phyloP scores from a whole-genome alignment of 2,113 vertebrate species.

The Vulpes vulpes region DNA sequence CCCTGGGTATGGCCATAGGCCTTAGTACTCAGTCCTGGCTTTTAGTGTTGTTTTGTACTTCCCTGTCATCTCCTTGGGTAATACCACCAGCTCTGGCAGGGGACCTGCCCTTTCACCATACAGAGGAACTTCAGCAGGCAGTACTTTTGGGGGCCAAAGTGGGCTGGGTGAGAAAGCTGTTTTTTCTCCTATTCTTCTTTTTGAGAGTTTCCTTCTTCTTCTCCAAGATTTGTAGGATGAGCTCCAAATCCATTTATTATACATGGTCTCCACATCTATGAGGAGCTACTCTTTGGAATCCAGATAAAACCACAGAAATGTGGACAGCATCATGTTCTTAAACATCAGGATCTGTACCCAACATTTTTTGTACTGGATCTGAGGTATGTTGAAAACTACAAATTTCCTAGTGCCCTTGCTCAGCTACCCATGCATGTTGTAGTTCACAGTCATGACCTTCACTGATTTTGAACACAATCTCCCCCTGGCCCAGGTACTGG shows the following conservation, averaged over 20 bases:
- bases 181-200: conserved; percentile 90
- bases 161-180: conserved; percentile 92
- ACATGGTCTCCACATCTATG: conserved; percentile 95
- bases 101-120: conserved; percentile 97
- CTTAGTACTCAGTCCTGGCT: conserved; percentile 86
- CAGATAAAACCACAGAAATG: not conserved
- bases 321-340: not conserved
- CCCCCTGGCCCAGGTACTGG: conserved; percentile 93
- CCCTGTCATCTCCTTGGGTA: conserved; percentile 96
- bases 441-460: conserved; percentile 97
- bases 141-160: conserved; percentile 95
- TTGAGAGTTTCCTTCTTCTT: conserved; percentile 91
- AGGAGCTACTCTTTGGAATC: conserved; percentile 92
- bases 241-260: conserved; percentile 91
- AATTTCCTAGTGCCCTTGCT: conserved; percentile 93
- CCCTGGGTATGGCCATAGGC: not conserved
- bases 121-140: conserved; percentile 96
- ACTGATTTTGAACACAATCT: conserved; percentile 94
- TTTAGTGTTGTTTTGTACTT: conserved; percentile 90
- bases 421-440: conserved; percentile 92
- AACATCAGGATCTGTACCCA: not conserved
- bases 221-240: conserved; percentile 93
- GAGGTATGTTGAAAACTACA: not conserved
- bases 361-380: not conserved
- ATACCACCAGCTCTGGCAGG: conserved; percentile 91